These are phyloP conservation scores for Hypanus sabinus DNA, from an alignment of 2,113 vertebrate genomes.

Conservation along the genomic window DNA sequence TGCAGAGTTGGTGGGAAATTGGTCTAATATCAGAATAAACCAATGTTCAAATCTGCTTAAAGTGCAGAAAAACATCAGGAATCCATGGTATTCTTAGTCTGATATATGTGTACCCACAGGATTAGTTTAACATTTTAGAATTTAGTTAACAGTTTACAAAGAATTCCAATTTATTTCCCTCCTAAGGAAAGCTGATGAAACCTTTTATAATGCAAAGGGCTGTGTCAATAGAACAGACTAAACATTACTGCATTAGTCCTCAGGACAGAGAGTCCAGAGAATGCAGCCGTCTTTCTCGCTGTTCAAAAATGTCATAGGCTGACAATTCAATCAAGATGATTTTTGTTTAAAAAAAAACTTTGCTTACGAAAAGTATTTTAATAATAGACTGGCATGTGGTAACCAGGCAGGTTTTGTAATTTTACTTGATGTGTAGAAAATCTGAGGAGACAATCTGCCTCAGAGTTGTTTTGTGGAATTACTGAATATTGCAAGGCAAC, in stretches of 20 bases:
- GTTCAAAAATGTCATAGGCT: conserved; percentile 31
- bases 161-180: conserved; percentile 38
- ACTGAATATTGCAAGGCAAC: background rate
- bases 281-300: conserved; percentile 7
- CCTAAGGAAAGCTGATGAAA: conserved; percentile 35
- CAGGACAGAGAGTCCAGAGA: conserved; percentile 10
- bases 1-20: conserved; percentile 14
- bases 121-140: conserved; percentile 37
- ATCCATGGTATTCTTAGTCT: conserved; percentile 30
- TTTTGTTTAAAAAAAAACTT: conserved; percentile 18
- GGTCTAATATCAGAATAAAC: conserved; percentile 1
- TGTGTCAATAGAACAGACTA: conserved; percentile 37
- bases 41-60: conserved; percentile 37
- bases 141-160: conserved; percentile 38
- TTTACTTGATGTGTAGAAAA: background rate
- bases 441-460: background rate
- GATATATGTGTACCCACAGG: conserved; percentile 30
- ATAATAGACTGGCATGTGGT: background rate
- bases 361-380: conserved; percentile 23
- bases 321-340: conserved; percentile 36
- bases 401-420: background rate
- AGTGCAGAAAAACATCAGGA: conserved; percentile 35
- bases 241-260: conserved; percentile 35
- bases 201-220: conserved; percentile 36
- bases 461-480: background rate